Evolutionary conservation across 2,797 vertebrate species (phyloP).

Genomic region (Carduelis carduelis): DNA sequence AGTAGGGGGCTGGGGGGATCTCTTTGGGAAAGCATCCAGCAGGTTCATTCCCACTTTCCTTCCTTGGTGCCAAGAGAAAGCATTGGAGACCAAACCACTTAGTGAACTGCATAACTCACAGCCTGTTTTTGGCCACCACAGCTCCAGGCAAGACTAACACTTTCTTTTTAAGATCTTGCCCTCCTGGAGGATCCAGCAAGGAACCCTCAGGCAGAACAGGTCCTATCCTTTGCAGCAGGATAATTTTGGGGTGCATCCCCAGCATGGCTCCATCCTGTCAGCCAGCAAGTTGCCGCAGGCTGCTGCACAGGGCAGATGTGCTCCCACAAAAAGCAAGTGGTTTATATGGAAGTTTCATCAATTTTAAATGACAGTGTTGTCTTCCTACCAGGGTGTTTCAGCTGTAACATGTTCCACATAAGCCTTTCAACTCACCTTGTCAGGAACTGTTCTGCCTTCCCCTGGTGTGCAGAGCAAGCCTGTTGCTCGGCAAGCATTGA

Average conservation of each 20-base stretch:
- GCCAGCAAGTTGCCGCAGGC: neutral
- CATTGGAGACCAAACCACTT: accelerated
- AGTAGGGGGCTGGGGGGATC: accelerated
- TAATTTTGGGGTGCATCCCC: neutral
- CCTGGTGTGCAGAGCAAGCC: neutral
- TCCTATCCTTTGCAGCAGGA: neutral
- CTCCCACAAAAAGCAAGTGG: neutral
- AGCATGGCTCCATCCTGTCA: neutral
- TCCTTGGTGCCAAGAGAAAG: neutral
- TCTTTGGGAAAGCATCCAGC: neutral
- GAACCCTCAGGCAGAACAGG: neutral
- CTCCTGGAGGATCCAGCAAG: neutral
- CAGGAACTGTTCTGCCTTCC: neutral
- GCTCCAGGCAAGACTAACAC: neutral
- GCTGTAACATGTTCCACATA: neutral
- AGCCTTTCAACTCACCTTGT: constrained; percentile 21
- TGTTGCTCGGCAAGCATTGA: neutral
- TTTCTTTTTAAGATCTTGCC: neutral
- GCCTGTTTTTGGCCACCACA: neutral
- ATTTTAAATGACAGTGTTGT: constrained; percentile 50
- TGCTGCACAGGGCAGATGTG: neutral
- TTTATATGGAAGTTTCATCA: constrained; percentile 29
- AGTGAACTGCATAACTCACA: neutral
- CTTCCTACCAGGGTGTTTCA: neutral
- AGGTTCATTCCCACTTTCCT: neutral